Evolutionary conservation across 2,113 vertebrate species (phyloP).

Genomic region (Perognathus longimembris): DNA sequence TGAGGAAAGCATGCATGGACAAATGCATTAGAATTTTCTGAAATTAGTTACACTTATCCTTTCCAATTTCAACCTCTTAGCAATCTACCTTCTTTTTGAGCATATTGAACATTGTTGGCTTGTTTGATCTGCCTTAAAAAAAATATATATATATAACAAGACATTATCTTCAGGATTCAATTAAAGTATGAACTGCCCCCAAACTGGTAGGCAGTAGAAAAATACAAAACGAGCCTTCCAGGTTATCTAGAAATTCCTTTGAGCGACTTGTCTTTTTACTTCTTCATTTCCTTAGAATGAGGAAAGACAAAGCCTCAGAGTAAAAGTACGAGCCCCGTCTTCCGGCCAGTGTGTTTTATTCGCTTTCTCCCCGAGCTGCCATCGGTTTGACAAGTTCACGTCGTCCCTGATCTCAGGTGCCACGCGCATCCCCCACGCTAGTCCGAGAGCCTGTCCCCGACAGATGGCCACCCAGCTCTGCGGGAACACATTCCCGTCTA

Average conservation of each 20-base stretch:
- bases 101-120: neutral
- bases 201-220: neutral
- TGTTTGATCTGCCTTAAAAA: neutral
- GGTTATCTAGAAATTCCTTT: neutral
- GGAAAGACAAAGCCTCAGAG: neutral
- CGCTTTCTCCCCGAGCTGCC: neutral
- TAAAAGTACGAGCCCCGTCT: neutral
- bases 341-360: neutral
- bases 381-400: neutral
- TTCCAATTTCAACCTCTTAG: neutral
- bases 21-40: neutral
- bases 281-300: neutral
- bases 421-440: accelerated
- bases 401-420: accelerated
- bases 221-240: neutral
- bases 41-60: neutral
- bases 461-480: constrained; percentile 60
- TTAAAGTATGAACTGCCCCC: neutral
- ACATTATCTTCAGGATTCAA: neutral
- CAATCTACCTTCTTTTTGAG: neutral
- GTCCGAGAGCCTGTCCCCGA: neutral
- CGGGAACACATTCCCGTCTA: neutral
- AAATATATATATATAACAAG: neutral
- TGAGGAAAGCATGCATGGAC: neutral
- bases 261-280: neutral